Percentiles rank a stretch among this genome's conserved stretches.
Conservation (phyloP, 2,888 invertebrate species). For the Watsonalla cultraria region DNA sequence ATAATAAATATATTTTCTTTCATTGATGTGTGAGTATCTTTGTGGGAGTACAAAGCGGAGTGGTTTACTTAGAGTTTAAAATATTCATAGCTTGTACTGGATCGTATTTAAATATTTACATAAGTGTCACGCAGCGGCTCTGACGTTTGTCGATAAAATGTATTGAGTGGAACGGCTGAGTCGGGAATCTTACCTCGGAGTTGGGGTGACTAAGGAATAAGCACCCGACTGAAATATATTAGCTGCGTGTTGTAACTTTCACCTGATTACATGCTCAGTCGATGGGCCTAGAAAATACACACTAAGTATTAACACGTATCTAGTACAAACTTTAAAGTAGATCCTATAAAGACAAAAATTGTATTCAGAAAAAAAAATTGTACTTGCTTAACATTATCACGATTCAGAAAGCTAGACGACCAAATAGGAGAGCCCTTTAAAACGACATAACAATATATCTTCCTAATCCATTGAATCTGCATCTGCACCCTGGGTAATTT, state of each 20-base stretch:
- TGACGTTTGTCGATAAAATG: conserved; percentile 76
- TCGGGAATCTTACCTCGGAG: conserved; percentile 29
- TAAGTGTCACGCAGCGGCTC: conserved; percentile 76
- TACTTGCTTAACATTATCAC: too few relatives aligned
- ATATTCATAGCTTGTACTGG: conserved; percentile 80
- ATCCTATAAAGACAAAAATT: too few relatives aligned
- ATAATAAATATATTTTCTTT: conserved; percentile 51
- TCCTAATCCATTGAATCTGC: background rate
- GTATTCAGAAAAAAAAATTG: too few relatives aligned
- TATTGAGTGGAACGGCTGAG: conserved; percentile 65
- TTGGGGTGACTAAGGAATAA: conserved; percentile 15
- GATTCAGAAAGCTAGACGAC: background rate
- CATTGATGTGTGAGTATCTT: conserved; percentile 53
- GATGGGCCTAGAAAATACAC: background rate
- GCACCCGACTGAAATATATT: conserved; percentile 5
- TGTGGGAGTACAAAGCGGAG: conserved; percentile 61
- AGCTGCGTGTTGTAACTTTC: background rate
- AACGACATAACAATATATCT: background rate
- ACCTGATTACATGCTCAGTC: background rate
- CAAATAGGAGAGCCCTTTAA: background rate
- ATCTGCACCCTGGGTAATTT: background rate
- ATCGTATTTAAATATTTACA: conserved; percentile 81
- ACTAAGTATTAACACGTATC: too few relatives aligned
- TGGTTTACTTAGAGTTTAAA: conserved; percentile 77
- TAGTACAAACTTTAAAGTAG: too few relatives aligned